Conservation (phyloP, 2,113 vertebrate species). For the Vulpes ferrilata region DNA sequence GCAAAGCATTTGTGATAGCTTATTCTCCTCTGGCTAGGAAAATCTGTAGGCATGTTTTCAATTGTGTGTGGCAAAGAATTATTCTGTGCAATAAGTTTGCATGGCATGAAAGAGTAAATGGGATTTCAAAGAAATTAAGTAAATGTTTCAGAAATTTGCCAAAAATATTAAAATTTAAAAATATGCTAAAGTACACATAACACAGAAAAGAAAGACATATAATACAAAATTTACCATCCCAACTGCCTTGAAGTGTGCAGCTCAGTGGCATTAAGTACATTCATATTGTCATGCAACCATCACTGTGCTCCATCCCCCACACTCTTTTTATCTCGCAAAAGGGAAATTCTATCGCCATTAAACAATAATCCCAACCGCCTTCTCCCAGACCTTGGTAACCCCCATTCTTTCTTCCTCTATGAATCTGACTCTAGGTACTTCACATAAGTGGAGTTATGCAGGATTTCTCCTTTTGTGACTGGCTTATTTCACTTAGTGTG, state of each 20-base stretch:
- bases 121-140: conserved; percentile 18
- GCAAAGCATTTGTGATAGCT: not conserved
- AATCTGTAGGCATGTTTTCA: not conserved
- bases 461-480: not conserved
- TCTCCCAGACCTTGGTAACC: not conserved
- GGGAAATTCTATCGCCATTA: not conserved
- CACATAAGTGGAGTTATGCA: not conserved
- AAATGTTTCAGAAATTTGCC: conserved; percentile 35
- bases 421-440: not conserved
- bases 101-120: not conserved
- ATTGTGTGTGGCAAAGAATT: not conserved
- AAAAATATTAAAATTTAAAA: not conserved
- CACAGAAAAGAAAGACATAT: not conserved
- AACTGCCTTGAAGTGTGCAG: not conserved
- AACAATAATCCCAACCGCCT: not conserved
- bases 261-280: not conserved
- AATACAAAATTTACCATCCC: not conserved
- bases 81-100: not conserved
- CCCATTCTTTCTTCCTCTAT: not conserved
- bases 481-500: not conserved
- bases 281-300: not conserved
- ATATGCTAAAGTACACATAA: not conserved
- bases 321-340: not conserved
- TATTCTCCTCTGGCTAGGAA: not conserved
- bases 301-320: not conserved